A percentile compares a stretch with the other conserved stretches of the same genome.
These are phyloP conservation scores for Bacillus rossius DNA, from an alignment of 1,140 invertebrate genomes.

Conservation along the genomic window DNA sequence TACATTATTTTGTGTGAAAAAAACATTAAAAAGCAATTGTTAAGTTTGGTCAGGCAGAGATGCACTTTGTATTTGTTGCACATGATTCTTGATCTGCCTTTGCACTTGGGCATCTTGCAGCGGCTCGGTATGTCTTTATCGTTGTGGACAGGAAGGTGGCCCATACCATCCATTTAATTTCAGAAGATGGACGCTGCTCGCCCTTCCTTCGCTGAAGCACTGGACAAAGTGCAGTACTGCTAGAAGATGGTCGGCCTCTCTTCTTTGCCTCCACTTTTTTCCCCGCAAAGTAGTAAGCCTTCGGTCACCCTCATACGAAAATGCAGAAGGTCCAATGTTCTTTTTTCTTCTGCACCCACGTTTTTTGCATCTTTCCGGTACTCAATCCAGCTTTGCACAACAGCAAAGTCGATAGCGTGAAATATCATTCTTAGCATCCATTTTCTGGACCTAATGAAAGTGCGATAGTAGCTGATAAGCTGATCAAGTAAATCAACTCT, in stretches of 20 bases:
- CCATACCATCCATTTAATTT: constrained; percentile 8
- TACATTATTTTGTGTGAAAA: too few species aligned
- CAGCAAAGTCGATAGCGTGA: constrained; percentile 30
- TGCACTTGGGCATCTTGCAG: constrained; percentile 13
- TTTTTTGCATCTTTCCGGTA: constrained; percentile 24
- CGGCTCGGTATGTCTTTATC: constrained; percentile 4
- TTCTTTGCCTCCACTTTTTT: constrained; percentile 1
- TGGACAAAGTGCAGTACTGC: constrained; percentile 35
- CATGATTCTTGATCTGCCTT: neutral
- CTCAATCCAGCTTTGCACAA: constrained; percentile 29
- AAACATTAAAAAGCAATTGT: too few species aligned
- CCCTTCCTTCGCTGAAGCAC: constrained; percentile 21
- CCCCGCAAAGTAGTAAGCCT: neutral
- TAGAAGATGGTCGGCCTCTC: constrained; percentile 25
- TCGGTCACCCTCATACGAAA: constrained; percentile 15
- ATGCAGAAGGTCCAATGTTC: constrained; percentile 11
- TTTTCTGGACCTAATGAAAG: constrained; percentile 32
- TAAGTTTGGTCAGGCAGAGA: too few species aligned
- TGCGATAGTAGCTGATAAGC: too few species aligned
- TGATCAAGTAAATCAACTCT: constrained; percentile 39
- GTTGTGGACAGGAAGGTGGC: constrained; percentile 12
- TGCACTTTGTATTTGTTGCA: constrained; percentile 16
- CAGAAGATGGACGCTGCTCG: neutral
- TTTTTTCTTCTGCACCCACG: neutral
- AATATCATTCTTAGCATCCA: constrained; percentile 32